These are phyloP conservation scores for Linnaemya tessellans DNA, from an alignment of 2,888 invertebrate species.

Conservation along the genomic window DNA sequence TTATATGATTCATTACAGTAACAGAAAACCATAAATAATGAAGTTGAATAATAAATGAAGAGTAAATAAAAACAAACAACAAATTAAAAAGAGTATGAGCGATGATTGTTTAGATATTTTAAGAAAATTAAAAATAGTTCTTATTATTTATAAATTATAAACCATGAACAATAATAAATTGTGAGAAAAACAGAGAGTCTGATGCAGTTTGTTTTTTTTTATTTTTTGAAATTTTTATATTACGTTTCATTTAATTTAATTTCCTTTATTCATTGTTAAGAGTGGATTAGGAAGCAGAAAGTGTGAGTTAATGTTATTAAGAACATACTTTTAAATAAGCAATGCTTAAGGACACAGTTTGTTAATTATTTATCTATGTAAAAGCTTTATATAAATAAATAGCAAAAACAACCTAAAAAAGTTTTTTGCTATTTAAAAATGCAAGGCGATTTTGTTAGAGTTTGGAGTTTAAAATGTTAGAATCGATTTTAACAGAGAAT, in stretches of 20 bases:
- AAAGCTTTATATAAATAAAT: too few species aligned
- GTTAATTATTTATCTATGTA: not conserved
- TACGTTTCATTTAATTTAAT: conserved; percentile 5
- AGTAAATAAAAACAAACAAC: conserved; percentile 7
- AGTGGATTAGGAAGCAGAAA: not conserved
- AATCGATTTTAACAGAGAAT: too few species aligned
- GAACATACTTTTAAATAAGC: not conserved
- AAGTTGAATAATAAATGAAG: conserved; percentile 49
- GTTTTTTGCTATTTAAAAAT: too few species aligned
- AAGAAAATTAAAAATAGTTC: conserved; percentile 33
- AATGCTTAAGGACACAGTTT: not conserved
- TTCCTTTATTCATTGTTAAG: not conserved
- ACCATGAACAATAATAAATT: not conserved
- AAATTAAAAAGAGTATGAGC: conserved; percentile 46
- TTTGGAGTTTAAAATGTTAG: too few species aligned
- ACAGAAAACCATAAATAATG: conserved; percentile 48
- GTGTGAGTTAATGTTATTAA: not conserved
- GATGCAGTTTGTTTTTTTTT: not conserved
- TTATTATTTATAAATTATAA: conserved; percentile 11
- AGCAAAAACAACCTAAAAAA: too few species aligned
- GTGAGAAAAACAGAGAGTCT: not conserved
- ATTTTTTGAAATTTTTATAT: conserved; percentile 5
- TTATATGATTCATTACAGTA: conserved; percentile 52
- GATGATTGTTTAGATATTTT: conserved; percentile 22
- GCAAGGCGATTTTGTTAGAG: too few species aligned